Evolutionary conservation across 2,888 invertebrate genomes (phyloP).

Genomic region (Noctua fimbriata): DNA sequence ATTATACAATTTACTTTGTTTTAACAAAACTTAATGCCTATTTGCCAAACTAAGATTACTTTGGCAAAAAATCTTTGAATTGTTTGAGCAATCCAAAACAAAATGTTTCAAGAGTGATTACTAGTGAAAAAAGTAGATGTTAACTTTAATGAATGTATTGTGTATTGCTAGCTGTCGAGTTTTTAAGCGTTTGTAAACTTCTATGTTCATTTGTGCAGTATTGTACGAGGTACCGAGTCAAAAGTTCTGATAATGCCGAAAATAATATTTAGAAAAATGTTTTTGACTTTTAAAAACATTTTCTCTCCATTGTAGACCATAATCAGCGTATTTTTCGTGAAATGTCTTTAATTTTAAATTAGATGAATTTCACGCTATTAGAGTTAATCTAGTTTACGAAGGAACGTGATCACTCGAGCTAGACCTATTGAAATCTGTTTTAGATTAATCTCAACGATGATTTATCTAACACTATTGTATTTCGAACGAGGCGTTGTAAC

Average conservation of each 20-base stretch:
- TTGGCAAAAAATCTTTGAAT: slow-evolving; percentile 27
- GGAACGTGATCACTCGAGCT: slow-evolving; percentile 5
- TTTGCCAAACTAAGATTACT: slow-evolving; percentile 45
- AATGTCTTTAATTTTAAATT: background rate
- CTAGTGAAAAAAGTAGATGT: slow-evolving; percentile 21
- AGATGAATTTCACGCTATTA: slow-evolving; percentile 9
- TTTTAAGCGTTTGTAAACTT: slow-evolving; percentile 22
- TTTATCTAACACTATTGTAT: slow-evolving; percentile 15
- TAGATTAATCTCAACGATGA: slow-evolving; percentile 13
- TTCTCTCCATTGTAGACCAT: background rate
- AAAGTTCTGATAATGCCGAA: slow-evolving; percentile 1
- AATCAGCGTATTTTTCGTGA: background rate
- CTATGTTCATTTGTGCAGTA: slow-evolving; percentile 20
- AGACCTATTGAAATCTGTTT: slow-evolving; percentile 38
- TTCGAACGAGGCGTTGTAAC: background rate
- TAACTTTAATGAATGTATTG: slow-evolving; percentile 34
- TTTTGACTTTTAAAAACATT: background rate
- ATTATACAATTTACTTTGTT: slow-evolving; percentile 35
- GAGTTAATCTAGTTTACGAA: slow-evolving; percentile 10
- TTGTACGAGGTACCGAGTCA: slow-evolving; percentile 1
- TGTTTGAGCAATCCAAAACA: slow-evolving; percentile 32
- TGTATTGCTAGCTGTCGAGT: background rate
- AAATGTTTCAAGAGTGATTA: slow-evolving; percentile 31
- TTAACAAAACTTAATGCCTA: slow-evolving; percentile 34
- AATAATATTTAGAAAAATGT: background rate